Base-by-base conservation (phyloP, 30 jellyfish, hydroid and myxozoan species). In the Pelagia noctiluca region DNA sequence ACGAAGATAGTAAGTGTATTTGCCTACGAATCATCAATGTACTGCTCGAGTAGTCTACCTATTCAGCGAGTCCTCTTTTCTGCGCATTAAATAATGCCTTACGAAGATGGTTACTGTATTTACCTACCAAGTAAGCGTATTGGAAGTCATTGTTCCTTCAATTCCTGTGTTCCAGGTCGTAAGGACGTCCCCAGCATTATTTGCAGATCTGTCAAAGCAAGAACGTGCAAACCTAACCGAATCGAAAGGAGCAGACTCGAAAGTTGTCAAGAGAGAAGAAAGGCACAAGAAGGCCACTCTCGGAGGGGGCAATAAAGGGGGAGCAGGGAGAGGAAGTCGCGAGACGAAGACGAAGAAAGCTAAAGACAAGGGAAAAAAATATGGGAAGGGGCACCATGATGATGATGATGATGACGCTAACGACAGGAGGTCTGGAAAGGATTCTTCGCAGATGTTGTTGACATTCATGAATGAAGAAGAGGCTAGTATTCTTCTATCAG, bases 291-390 rank as follows among this genome's bases (percentile, higher is more conserved):
- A 91, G 66, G 98, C 98, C 0, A 53, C 86, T 0, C 38, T 68
- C 32, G 98, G 98, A 3, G 94, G 96, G 8, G 98, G 98, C 49
- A 94, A 84, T 84, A 91, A 91, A 63, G 97, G 97, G 3, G 95
- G 97, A 24, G 98, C 96, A 23, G 98, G 94, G 35, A 74, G 98
- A 50, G 98, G 98, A 28, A 95, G 94, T 16, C 82, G 98, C 48
- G 98, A 91, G 84, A 83, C 98, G 22, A 78, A 79, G 25, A 91
- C 98, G 3, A 86, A 82, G 57, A 91, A 91, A 64, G 82, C 86
- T 24, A 91, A 91, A 65, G 93, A 91, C 36, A 91, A 91, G 72
- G 76, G 67, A 65, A 85, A 54, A 71, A 76, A 33, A 77, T 64
- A 79, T 47, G 78, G 66, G 76, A 83, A 78, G 64, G 95, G 96